Evolutionary conservation across 35 echinoderm and acorn worm species (phyloP).

Genomic region (Patiria miniata): DNA sequence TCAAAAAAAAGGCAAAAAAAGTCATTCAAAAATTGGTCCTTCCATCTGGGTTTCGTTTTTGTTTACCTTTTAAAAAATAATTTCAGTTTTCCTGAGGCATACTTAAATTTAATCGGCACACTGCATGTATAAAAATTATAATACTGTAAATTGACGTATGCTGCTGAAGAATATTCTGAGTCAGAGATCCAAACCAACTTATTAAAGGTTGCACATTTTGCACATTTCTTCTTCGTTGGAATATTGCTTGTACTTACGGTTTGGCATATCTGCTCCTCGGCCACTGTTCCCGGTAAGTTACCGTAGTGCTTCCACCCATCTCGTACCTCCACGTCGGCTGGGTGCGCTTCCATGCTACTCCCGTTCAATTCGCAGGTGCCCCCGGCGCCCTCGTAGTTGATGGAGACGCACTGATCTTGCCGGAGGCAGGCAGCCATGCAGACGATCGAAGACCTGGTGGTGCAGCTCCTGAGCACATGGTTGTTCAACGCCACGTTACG

Average conservation of each 20-base stretch:
- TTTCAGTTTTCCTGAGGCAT: too few relatives aligned
- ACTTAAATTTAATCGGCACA: too few relatives aligned
- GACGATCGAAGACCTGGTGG: not conserved
- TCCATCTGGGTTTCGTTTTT: too few relatives aligned
- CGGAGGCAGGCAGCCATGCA: not conserved
- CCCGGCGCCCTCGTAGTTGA: not conserved
- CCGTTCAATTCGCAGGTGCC: conserved; percentile 15
- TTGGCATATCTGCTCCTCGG: not conserved
- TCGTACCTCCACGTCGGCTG: not conserved
- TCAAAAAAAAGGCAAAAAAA: too few relatives aligned
- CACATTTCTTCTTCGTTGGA: too few relatives aligned
- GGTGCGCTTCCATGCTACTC: not conserved
- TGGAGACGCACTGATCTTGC: not conserved
- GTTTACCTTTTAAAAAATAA: too few relatives aligned
- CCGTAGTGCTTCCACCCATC: not conserved
- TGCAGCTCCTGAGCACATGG: not conserved
- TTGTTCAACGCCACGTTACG: not conserved
- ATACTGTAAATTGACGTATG: too few relatives aligned
- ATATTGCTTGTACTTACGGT: not conserved
- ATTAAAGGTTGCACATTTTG: too few relatives aligned
- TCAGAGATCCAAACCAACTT: too few relatives aligned
- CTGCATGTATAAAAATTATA: too few relatives aligned
- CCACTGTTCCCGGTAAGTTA: not conserved
- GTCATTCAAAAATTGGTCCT: too few relatives aligned
- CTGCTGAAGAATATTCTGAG: too few relatives aligned